phyloP scores from a whole-genome alignment of 2,888 invertebrate species.

The Leucoptera coffeella region DNA sequence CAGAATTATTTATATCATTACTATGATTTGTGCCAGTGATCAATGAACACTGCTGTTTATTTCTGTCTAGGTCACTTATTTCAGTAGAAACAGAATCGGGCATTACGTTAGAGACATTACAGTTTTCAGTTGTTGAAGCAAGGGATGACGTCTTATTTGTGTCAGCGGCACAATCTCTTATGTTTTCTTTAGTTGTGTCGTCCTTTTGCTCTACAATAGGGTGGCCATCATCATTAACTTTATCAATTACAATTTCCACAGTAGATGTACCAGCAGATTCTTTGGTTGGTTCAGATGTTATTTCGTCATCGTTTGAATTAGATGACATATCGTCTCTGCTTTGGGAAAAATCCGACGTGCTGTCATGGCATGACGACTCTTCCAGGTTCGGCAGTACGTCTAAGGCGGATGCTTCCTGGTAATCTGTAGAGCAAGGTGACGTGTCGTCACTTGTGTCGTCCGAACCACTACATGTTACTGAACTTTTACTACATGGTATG shows the following conservation, averaged over 20 bases:
- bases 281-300: slow-evolving; percentile 10
- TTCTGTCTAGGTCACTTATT: not conserved
- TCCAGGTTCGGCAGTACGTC: slow-evolving; percentile 34
- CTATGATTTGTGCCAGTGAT: no score
- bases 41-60: not conserved
- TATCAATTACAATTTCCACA: no score
- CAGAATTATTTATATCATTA: not conserved
- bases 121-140: not conserved
- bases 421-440: slow-evolving; percentile 42
- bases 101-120: no score
- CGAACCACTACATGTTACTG: slow-evolving; percentile 19
- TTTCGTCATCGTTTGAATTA: slow-evolving; percentile 8
- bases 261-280: not conserved
- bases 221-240: not conserved
- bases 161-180: no score
- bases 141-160: no score
- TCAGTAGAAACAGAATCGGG: slow-evolving; percentile 4
- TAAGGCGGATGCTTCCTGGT: slow-evolving; percentile 42
- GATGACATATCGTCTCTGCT: slow-evolving; percentile 32
- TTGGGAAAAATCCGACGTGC: slow-evolving; percentile 32
- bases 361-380: slow-evolving; percentile 34
- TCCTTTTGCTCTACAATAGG: not conserved
- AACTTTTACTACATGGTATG: slow-evolving; percentile 39
- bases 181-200: no score
- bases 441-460: slow-evolving; percentile 41